These are phyloP conservation scores for Trichogramma evanescens DNA, from an alignment of 2,888 invertebrate genomes.

Conservation along the genomic window DNA sequence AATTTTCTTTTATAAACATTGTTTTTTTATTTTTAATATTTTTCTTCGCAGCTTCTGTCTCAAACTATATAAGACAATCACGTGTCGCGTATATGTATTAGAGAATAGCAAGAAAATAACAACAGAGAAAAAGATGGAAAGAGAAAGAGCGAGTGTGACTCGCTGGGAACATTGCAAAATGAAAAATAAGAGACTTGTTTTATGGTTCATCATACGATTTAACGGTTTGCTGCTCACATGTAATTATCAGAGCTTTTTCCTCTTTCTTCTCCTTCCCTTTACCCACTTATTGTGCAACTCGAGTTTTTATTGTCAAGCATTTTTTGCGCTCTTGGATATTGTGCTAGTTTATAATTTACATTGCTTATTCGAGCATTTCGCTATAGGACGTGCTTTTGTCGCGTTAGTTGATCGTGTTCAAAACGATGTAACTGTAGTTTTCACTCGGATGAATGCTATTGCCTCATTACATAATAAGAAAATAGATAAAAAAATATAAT, in stretches of 20 bases:
- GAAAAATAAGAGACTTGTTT: constrained; percentile 18
- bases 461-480: background rate
- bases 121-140: background rate
- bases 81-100: no score
- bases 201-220: constrained; percentile 21
- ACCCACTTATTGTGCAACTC: background rate
- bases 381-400: background rate
- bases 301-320: background rate
- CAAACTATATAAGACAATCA: background rate
- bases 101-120: background rate
- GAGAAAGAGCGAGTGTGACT: constrained; percentile 13
- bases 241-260: constrained; percentile 36
- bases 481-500: background rate
- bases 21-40: background rate
- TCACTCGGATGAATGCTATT: background rate
- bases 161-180: constrained; percentile 25
- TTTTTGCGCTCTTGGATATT: no score
- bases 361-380: background rate
- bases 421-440: background rate
- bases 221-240: constrained; percentile 35
- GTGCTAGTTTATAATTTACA: background rate
- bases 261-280: constrained; percentile 10
- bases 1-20: constrained; percentile 6
- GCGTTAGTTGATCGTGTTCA: background rate
- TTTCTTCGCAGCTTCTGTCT: constrained; percentile 3